These are phyloP conservation scores for Macroramphosus scolopax DNA, from an alignment of 2,797 vertebrate species.

Conservation along the genomic window DNA sequence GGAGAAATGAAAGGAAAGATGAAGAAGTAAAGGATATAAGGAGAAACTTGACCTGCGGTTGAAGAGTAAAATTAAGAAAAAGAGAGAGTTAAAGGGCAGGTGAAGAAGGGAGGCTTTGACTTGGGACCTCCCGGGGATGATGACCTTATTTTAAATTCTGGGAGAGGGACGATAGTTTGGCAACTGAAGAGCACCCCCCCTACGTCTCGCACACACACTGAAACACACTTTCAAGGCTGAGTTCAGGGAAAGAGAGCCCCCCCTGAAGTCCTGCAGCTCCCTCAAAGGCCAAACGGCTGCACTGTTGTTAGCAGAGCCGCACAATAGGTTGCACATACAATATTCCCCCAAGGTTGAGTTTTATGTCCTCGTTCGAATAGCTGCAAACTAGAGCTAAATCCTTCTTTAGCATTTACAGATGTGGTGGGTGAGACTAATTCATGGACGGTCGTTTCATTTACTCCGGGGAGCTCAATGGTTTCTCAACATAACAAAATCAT, in stretches of 20 bases:
- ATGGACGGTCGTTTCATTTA: too few species aligned
- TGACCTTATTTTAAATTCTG: conserved; percentile 89
- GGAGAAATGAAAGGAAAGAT: too few species aligned
- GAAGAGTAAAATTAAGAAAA: conserved; percentile 67
- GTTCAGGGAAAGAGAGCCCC: conserved; percentile 52
- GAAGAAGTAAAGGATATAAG: too few species aligned
- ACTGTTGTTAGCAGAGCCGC: conserved; percentile 40
- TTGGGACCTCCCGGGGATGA: conserved; percentile 77
- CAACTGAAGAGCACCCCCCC: conserved; percentile 54
- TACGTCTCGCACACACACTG: conserved; percentile 23
- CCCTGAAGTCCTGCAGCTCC: conserved; percentile 75
- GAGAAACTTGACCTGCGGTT: too few species aligned
- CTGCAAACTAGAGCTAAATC: conserved; percentile 1
- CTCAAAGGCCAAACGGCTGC: conserved; percentile 67
- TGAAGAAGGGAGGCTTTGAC: conserved; percentile 79
- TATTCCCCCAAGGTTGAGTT: conserved; percentile 30
- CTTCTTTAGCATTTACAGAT: conserved; percentile 1
- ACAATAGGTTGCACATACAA: conserved; percentile 48
- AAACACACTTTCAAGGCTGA: conserved; percentile 61
- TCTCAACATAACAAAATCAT: too few species aligned
- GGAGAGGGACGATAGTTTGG: conserved; percentile 67
- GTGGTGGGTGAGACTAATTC: too few species aligned
- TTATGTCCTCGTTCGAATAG: conserved; percentile 2
- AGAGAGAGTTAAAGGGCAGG: conserved; percentile 79
- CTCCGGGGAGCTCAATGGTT: too few species aligned